These are phyloP conservation scores for Netelia melanura DNA, from an alignment of 2,888 invertebrate species.

Conservation along the genomic window DNA sequence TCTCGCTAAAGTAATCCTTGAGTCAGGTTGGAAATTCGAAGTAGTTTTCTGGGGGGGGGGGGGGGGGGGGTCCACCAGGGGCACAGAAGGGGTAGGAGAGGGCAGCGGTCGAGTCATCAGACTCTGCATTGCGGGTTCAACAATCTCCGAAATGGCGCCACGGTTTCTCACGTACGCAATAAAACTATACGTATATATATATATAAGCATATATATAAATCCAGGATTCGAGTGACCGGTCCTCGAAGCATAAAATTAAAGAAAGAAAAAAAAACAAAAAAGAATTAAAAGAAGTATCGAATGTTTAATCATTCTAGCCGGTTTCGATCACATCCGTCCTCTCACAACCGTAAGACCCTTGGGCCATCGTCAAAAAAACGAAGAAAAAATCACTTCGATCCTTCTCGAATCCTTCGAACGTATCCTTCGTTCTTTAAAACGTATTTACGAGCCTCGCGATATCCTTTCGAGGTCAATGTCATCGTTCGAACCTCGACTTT, in stretches of 20 bases:
- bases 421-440: constrained; percentile 1
- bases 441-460: neutral
- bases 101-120: constrained; percentile 70
- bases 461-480: constrained; percentile 57
- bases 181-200: constrained; percentile 20
- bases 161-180: constrained; percentile 36
- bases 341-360: constrained; percentile 60
- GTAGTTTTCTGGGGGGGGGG: constrained; percentile 25
- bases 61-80: neutral
- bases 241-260: constrained; percentile 41
- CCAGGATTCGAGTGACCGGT: constrained; percentile 42
- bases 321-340: constrained; percentile 44
- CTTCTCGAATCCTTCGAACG: constrained; percentile 16
- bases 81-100: constrained; percentile 4
- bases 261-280: neutral
- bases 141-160: constrained; percentile 74
- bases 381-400: neutral
- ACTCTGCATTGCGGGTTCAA: constrained; percentile 71
- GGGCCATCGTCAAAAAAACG: constrained; percentile 29
- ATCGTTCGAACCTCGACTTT: neutral
- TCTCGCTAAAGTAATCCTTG: constrained; percentile 68
- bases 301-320: constrained; percentile 39
- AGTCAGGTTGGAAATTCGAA: constrained; percentile 69
- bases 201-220: neutral
- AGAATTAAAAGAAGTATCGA: constrained; percentile 20